A percentile compares a stretch with the other conserved stretches of the same genome.
Evolutionary conservation across 2,888 invertebrate genomes (phyloP).

Genomic region (Allophyes oxyacanthae): DNA sequence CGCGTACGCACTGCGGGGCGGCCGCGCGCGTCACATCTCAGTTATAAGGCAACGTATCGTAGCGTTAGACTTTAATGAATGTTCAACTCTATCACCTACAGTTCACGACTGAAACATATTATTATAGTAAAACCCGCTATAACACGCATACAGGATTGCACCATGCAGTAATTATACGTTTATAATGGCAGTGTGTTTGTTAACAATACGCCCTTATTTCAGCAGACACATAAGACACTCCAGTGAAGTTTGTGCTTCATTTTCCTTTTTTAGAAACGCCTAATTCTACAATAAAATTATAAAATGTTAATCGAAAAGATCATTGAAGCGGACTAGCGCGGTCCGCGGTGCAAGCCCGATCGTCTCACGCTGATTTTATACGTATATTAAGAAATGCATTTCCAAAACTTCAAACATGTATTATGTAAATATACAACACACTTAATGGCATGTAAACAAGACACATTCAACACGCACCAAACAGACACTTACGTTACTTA

Average conservation of each 20-base stretch:
- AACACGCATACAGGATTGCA: conserved; percentile 76
- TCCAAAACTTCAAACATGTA: conserved; percentile 82
- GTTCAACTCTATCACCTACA: conserved; percentile 64
- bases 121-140: conserved; percentile 65
- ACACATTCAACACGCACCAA: conserved; percentile 85
- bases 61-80: conserved; percentile 69
- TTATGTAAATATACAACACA: conserved; percentile 80
- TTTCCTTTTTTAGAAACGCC: conserved; percentile 73
- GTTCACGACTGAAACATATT: conserved; percentile 51
- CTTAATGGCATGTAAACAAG: conserved; percentile 84
- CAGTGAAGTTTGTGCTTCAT: conserved; percentile 83
- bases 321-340: conserved; percentile 78
- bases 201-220: conserved; percentile 72
- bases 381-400: conserved; percentile 87
- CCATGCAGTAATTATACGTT: conserved; percentile 72
- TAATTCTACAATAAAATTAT: conserved; percentile 80
- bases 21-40: conserved; percentile 63
- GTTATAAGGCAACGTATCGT: conserved; percentile 82
- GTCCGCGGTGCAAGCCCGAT: conserved; percentile 85
- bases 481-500: conserved; percentile 76
- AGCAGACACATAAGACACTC: conserved; percentile 79
- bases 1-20: neutral
- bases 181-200: conserved; percentile 86
- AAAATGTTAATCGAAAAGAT: conserved; percentile 66
- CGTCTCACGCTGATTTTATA: conserved; percentile 77